Evolutionary conservation across 2,113 vertebrate genomes (phyloP).

Genomic region (Barnardius zonarius): DNA sequence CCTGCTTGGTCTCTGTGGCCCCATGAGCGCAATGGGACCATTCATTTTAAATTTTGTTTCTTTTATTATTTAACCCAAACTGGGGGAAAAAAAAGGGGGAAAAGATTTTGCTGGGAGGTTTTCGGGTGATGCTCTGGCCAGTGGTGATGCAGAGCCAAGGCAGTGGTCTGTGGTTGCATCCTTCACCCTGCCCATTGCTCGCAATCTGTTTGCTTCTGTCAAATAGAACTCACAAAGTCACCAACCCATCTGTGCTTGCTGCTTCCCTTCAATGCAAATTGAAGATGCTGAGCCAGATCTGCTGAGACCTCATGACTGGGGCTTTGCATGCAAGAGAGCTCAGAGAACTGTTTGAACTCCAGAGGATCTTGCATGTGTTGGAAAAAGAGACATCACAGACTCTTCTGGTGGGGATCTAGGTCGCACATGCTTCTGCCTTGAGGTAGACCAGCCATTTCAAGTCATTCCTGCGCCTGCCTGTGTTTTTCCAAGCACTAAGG

Average conservation of each 20-base stretch:
- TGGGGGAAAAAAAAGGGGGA: background rate
- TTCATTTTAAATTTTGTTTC: rapidly evolving
- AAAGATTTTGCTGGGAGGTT: background rate
- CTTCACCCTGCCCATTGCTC: rapidly evolving
- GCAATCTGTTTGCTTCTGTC: background rate
- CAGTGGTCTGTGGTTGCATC: background rate
- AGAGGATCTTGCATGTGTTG: background rate
- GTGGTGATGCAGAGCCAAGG: background rate
- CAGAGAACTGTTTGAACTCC: background rate
- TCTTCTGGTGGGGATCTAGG: background rate
- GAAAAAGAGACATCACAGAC: background rate
- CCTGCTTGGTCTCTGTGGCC: background rate
- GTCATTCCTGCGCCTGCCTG: background rate
- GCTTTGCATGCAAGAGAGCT: background rate
- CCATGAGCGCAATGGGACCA: background rate
- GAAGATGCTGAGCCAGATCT: background rate
- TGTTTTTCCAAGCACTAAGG: background rate
- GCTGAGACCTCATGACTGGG: background rate
- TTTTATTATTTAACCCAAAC: background rate
- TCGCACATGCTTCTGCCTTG: background rate
- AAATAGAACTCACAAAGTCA: background rate
- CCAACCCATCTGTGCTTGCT: background rate
- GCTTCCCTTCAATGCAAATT: constrained; percentile 17
- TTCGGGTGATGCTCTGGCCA: background rate
- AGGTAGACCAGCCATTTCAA: background rate